Base-by-base conservation (phyloP, 2,888 invertebrate species). In the Argyresthia albistria region DNA sequence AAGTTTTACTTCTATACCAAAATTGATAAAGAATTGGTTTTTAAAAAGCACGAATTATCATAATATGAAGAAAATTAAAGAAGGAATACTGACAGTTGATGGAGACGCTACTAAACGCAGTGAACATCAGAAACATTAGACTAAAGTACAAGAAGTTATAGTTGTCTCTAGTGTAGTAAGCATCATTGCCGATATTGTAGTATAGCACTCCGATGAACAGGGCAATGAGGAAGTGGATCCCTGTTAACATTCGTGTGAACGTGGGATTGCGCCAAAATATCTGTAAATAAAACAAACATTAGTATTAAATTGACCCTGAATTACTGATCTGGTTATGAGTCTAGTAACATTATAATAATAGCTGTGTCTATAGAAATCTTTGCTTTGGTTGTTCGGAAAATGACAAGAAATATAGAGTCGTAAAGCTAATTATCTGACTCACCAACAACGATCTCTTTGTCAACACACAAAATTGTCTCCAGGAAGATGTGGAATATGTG, bases 91-190 rank as follows among this genome's bases (percentile, higher is more conserved):
- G 89, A 98, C 98, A 97, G 59, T 93, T 94, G 35, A 97, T 91
- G 47, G 95, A 91, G 54, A 96, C 94, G 11, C 96, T 93, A 81
- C 95, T 97, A 76, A 97, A 95, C 0, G 98, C 95, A 7, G 96
- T 97, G 74, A 96, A 96, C 94, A 97, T 97, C 52, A 97, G 89
- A 77, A 98, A 98, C 91, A 98, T 93, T 51, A 97, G 91, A 57
- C 94, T 93, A 82, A 97, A 98, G 87, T 96, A 97, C 36, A 97
- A 88, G 69, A 94, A 95, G 69, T 95, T 95, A 67, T 94, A 95
- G 73, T 96, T 98, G 73, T 96, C 93, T 58, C 93, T 88, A 14
- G 93, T 92, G 72, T 95, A 91, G 52, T 90, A 90, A 0, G 96
- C 97, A 64, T 97, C 94, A 57, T 91, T 90, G n/a, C 98, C 98